These are phyloP conservation scores for Phaonia tiefii DNA, from an alignment of 2,888 invertebrate species.

Conservation along the genomic window DNA sequence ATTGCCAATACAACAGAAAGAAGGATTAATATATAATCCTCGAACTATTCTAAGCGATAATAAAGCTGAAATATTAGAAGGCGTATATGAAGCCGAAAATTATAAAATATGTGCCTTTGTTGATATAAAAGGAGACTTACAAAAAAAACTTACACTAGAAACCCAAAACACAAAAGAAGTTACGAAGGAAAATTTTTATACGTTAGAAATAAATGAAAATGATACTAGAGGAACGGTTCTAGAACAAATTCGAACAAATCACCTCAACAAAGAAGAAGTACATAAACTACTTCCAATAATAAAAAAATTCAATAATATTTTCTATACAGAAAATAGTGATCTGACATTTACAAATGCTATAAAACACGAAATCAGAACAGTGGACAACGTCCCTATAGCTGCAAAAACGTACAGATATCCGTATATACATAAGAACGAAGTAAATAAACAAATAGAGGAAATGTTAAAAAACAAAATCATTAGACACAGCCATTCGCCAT, in stretches of 20 bases:
- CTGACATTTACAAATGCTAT: neutral
- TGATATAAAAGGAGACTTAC: neutral
- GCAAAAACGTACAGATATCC: constrained; percentile 14
- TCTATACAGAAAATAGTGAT: constrained; percentile 4
- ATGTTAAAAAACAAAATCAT: constrained; percentile 12
- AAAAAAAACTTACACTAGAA: neutral
- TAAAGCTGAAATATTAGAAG: too few relatives aligned
- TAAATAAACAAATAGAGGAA: neutral
- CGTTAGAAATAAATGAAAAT: neutral
- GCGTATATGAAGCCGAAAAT: constrained; percentile 10
- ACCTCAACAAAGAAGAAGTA: neutral
- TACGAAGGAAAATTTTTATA: constrained; percentile 1
- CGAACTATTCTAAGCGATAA: too few relatives aligned
- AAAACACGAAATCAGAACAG: constrained; percentile 3
- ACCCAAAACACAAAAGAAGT: neutral
- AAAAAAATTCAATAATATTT: neutral
- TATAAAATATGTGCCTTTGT: too few relatives aligned
- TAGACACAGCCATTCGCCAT: constrained; percentile 9
- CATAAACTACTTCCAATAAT: neutral
- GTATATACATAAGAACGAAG: constrained; percentile 2
- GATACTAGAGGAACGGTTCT: neutral
- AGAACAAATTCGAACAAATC: constrained; percentile 1
- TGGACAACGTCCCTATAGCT: neutral
- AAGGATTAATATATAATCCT: constrained; percentile 10
- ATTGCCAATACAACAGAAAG: neutral